These are phyloP conservation scores for Diplodus sargus DNA, from an alignment of 2,797 vertebrate species.

Conservation along the genomic window DNA sequence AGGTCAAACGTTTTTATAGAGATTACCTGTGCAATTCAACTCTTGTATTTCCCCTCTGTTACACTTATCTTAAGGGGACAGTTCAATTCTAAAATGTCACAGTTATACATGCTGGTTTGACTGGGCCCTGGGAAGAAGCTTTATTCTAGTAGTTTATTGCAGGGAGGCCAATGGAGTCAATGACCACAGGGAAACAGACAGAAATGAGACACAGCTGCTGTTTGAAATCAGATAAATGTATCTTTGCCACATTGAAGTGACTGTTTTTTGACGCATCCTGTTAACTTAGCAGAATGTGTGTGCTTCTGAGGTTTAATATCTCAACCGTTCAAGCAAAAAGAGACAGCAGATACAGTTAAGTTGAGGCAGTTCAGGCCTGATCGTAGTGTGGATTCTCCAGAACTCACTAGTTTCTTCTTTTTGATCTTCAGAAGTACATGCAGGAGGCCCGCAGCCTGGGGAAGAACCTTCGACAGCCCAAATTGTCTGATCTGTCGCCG, in stretches of 20 bases:
- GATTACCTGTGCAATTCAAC: background rate
- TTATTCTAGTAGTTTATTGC: too few species aligned
- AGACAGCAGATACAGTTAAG: background rate
- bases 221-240: background rate
- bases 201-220: background rate
- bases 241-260: background rate
- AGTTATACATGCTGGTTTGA: too few species aligned
- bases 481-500: conserved; percentile 93
- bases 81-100: too few species aligned
- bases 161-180: background rate
- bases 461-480: conserved; percentile 93
- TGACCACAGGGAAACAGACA: background rate
- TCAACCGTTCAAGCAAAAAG: background rate
- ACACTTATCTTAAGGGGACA: too few species aligned
- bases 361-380: background rate
- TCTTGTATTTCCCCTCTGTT: background rate
- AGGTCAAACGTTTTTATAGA: background rate
- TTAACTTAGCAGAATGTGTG: background rate
- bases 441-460: conserved; percentile 93
- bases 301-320: background rate
- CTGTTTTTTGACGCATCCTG: background rate
- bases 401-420: conserved; percentile 9
- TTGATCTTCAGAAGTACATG: conserved; percentile 89
- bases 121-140: too few species aligned
- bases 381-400: background rate